Percentiles rank a stretch among this genome's conserved stretches.
Conservation (phyloP, 1,140 invertebrate species). For the Onthophagus taurus region DNA sequence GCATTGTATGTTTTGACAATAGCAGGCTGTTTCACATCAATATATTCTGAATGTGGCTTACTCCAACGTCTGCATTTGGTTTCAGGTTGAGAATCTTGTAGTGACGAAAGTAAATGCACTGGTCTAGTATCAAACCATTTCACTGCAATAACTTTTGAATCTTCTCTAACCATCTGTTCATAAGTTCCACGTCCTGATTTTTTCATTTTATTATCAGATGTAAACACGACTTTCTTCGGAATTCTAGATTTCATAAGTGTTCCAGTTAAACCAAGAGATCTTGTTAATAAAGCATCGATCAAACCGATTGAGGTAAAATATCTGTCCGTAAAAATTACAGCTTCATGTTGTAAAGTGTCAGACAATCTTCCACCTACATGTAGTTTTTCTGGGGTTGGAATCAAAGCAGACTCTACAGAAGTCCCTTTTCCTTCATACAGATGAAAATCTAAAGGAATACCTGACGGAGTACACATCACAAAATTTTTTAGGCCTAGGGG, state of each 20-base stretch:
- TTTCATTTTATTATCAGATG: conserved; percentile 13
- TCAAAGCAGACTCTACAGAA: not conserved
- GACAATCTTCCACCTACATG: conserved; percentile 11
- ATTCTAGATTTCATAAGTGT: conserved; percentile 15
- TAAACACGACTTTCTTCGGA: conserved; percentile 8
- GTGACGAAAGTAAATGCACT: not conserved
- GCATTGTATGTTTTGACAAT: conserved; percentile 31
- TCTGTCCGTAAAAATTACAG: conserved; percentile 1
- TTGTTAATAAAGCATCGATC: conserved; percentile 13
- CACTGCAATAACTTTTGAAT: conserved; percentile 11
- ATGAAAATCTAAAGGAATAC: conserved; percentile 12
- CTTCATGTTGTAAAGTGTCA: conserved; percentile 10
- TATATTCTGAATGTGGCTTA: not conserved
- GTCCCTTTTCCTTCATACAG: not conserved
- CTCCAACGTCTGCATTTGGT: not conserved
- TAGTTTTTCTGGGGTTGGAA: not conserved
- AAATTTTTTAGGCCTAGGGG: conserved; percentile 15
- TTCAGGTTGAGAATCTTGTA: not conserved
- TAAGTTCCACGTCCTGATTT: conserved; percentile 11
- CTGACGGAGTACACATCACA: conserved; percentile 12
- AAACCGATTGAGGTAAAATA: conserved; percentile 18
- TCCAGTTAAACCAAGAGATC: conserved; percentile 12
- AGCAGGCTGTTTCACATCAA: not conserved
- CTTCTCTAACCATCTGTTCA: conserved; percentile 13
- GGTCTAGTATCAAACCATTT: conserved; percentile 5